These are phyloP conservation scores for Acronicta aceris DNA, from an alignment of 2,888 invertebrate species.

Conservation along the genomic window DNA sequence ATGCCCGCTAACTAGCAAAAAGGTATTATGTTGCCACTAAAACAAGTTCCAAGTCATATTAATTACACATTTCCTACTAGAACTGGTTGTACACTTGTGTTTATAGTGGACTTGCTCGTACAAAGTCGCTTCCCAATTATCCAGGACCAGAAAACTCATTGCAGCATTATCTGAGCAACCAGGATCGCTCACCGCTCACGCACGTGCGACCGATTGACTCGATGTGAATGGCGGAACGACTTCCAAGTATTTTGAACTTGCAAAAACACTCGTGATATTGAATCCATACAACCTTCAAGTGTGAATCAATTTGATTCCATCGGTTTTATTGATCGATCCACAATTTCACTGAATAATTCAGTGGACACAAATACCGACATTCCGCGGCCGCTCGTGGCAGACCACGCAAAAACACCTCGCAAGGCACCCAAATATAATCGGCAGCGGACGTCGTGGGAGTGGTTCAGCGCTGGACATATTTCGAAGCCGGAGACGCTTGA, in stretches of 20 bases:
- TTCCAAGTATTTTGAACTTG: conserved; percentile 81
- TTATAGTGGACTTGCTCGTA: conserved; percentile 56
- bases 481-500: conserved; percentile 71
- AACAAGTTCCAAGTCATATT: conserved; percentile 62
- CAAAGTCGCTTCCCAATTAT: conserved; percentile 72
- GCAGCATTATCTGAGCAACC: conserved; percentile 72
- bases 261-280: conserved; percentile 83
- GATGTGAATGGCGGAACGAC: conserved; percentile 81
- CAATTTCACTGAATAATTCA: conserved; percentile 87
- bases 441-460: conserved; percentile 80
- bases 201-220: conserved; percentile 83
- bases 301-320: conserved; percentile 88
- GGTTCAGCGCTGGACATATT: conserved; percentile 73
- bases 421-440: conserved; percentile 76
- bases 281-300: conserved; percentile 84
- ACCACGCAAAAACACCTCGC: conserved; percentile 75
- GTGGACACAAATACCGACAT: conserved; percentile 85
- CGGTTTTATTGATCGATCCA: conserved; percentile 88
- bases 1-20: conserved; percentile 62
- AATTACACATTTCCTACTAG: conserved; percentile 69
- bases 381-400: conserved; percentile 79
- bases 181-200: conserved; percentile 46
- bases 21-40: conserved; percentile 55
- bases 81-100: conserved; percentile 68
- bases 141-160: conserved; percentile 70